Evolutionary conservation across 2,888 invertebrate genomes (phyloP), one percentile per base, ranked within the genome.

Genomic region (Danaus chrysippus): DNA sequence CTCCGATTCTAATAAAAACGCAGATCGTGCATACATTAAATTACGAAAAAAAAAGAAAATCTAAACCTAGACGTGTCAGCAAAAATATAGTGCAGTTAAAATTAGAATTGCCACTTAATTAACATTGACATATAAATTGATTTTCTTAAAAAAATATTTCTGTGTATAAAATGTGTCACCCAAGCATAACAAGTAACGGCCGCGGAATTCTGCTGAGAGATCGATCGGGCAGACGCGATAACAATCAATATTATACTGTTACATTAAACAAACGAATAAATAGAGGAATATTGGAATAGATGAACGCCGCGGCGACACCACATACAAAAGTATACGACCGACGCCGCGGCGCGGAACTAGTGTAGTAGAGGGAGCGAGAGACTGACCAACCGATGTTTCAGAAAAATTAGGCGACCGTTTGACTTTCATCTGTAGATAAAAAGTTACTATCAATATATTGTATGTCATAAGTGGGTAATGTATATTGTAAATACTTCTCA

Each of bases 11-110:
- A 82, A 84, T 83, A 82, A 87, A 86, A 89, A 84, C 86, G 90
- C 90, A 89, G 90, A 90, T 89, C 89, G 89, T 88, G 89, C 87
- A 86, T 85, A 86, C 82, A 84, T 88, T 87, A 87, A 80, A 86
- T 84, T 88, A 89, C 78, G 78, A 84, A 86, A 87, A 82, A 70
- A 75, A 76, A 78, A 75, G 71, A 72, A 78, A 81, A 79, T 79
- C 83, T 87, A 81, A 85, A 76, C 77, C 90, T 89, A 91, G 81
- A 84, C 85, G 87, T 88, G 90, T 89, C 90, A 90, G 90, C 90
- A 89, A 89, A 87, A 90, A 86, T 88, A 88, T 86, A 86, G 87
- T 88, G 90, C 87, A 86, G 83, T 81, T 77, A 78, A 88, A 89
- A 88, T 87, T 84, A 89, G 79, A 86, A 86, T 89, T 87, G 88